Conservation (phyloP, 2,888 invertebrate genomes). For the Drosophila ustulata region DNA sequence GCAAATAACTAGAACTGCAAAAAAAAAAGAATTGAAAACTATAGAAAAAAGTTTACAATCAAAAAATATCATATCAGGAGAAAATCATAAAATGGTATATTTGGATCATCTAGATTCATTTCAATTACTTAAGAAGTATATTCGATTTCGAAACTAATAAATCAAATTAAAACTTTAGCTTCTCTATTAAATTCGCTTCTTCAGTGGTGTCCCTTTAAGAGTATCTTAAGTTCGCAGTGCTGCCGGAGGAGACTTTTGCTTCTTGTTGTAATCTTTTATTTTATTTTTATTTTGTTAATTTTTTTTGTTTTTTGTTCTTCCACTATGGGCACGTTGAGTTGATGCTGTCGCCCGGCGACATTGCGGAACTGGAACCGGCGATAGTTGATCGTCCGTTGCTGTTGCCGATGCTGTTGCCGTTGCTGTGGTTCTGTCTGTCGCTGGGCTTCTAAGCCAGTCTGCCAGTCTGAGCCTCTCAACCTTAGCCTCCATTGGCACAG, state of each 20-base stretch:
- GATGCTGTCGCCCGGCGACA: slow-evolving; percentile 77
- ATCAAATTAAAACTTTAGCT: background rate
- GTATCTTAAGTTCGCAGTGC: slow-evolving; percentile 6
- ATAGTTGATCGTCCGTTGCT: slow-evolving; percentile 60
- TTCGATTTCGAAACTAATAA: no score
- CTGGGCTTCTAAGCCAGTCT: slow-evolving; percentile 53
- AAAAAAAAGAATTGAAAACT: background rate
- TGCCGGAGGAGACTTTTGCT: background rate
- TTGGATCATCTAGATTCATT: no score
- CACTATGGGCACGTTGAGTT: slow-evolving; percentile 60
- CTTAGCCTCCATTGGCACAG: slow-evolving; percentile 52
- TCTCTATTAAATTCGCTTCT: background rate
- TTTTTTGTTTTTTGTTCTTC: slow-evolving; percentile 18
- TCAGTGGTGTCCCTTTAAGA: background rate
- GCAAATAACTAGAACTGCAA: background rate
- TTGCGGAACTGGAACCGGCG: slow-evolving; percentile 75
- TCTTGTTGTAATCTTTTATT: slow-evolving; percentile 10
- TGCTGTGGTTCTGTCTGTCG: slow-evolving; percentile 15
- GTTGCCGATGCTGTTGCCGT: slow-evolving; percentile 29
- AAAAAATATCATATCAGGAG: no score
- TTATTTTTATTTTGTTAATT: slow-evolving; percentile 6
- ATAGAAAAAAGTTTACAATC: background rate
- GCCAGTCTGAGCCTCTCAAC: slow-evolving; percentile 25
- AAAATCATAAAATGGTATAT: no score
- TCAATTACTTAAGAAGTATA: background rate